Percentiles rank a stretch among this genome's conserved stretches.
Conservation (phyloP, 2,888 invertebrate species). For the Apotomis capreana region DNA sequence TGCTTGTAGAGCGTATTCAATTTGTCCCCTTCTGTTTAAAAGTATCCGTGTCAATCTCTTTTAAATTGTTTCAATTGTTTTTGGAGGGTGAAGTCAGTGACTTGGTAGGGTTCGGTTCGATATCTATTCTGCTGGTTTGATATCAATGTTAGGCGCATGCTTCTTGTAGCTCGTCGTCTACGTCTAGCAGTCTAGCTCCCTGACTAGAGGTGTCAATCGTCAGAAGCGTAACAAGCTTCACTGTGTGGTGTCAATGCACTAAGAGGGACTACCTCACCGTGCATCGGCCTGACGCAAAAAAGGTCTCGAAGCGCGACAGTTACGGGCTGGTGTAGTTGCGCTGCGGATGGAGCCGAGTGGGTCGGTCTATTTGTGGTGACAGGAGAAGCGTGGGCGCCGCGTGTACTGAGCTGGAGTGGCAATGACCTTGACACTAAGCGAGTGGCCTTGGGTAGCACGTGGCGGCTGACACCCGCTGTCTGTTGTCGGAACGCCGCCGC, state of each 20-base stretch:
- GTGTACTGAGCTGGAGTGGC: constrained; percentile 82
- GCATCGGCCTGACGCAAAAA: constrained; percentile 30
- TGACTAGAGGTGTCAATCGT: background rate
- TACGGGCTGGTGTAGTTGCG: constrained; percentile 59
- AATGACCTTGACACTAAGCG: constrained; percentile 84
- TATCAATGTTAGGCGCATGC: background rate
- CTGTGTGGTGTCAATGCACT: constrained; percentile 14
- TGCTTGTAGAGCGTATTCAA: constrained; percentile 32
- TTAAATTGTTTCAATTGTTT: constrained; percentile 32
- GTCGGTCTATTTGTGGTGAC: constrained; percentile 82
- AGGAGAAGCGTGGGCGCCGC: constrained; percentile 82
- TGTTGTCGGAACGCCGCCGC: constrained; percentile 83
- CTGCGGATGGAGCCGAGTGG: constrained; percentile 72
- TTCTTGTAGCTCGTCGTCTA: background rate
- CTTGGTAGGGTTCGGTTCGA: background rate
- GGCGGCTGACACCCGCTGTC: constrained; percentile 83
- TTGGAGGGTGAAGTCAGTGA: constrained; percentile 26
- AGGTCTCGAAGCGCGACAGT: constrained; percentile 34
- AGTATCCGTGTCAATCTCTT: constrained; percentile 35
- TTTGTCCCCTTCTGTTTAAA: constrained; percentile 27
- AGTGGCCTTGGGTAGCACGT: constrained; percentile 84
- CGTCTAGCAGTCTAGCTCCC: background rate
- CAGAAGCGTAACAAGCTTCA: constrained; percentile 5
- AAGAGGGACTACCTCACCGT: constrained; percentile 23
- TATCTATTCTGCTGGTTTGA: background rate